These are phyloP conservation scores for Vultur gryphus DNA, from an alignment of 2,797 vertebrate genomes.

Conservation along the genomic window DNA sequence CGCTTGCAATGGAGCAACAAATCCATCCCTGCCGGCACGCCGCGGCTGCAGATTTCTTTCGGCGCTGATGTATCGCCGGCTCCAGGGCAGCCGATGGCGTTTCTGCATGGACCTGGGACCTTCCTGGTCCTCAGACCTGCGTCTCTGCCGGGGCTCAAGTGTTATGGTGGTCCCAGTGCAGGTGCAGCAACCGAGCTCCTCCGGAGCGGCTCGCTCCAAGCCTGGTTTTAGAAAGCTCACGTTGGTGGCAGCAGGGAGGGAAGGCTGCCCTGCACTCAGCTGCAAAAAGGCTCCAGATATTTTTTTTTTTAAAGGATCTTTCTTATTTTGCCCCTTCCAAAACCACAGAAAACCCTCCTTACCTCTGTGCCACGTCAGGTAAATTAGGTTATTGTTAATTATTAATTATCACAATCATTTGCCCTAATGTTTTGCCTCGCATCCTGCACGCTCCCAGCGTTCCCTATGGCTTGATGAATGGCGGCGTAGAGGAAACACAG, in stretches of 20 bases:
- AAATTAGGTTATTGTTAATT: background rate
- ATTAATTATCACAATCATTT: background rate
- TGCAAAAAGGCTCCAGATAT: background rate
- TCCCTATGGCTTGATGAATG: background rate
- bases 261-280: accelerated
- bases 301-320: background rate
- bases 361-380: accelerated
- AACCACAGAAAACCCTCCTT: background rate
- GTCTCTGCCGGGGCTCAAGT: accelerated
- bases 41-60: accelerated
- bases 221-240: background rate
- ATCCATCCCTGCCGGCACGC: accelerated
- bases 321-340: background rate
- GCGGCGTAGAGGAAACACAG: accelerated
- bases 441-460: accelerated
- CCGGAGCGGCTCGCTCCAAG: accelerated
- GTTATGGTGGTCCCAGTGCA: accelerated
- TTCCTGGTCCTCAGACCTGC: background rate
- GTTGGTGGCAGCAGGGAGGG: background rate
- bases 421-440: background rate
- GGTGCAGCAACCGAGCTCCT: accelerated
- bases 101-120: accelerated
- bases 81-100: accelerated
- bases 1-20: background rate
- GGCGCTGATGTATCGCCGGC: accelerated